Evolutionary conservation across 2,113 vertebrate genomes (phyloP), one percentile per base, ranked within the genome.

Genomic region (Petrocephalus zakoni): DNA sequence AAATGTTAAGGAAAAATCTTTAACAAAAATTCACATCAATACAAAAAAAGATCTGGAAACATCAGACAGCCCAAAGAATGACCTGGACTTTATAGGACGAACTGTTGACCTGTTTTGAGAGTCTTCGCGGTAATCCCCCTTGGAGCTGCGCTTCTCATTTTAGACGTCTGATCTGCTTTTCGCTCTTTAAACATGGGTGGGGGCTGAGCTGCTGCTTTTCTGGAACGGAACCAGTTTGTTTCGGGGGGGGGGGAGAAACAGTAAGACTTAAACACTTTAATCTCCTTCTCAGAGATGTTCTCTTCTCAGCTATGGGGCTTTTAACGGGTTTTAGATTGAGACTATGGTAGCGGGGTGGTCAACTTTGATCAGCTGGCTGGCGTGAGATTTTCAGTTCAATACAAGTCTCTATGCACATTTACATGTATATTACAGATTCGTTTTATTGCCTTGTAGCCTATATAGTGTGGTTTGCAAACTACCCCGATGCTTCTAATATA

Each of bases 301-400:
- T n/a, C n/a, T n/a, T n/a, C n/a, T n/a, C n/a, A 46, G 87, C n/a
- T 90, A 82, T 86, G 87, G 72, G 8, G 82, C 82, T 82, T 29
- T 90, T 86, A 75, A 87, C 86, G 51, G 37, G 68, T 84, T 72
- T 86, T 88, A 78, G 37, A 78, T 19, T 78, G 34, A 78, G 37
- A 19, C 15, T 42, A 42, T 42, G 42, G 42, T 42, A 42, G 42
- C 42, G 42, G 42, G 42, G 42, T 42, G 42, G 42, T 3, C 42
- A 42, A 42, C 42, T 42, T 42, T 42, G 42, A 42, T 42, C 42
- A 42, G 42, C 42, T 42, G 42, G 42, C 42, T 42, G 42, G 42
- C 42, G 42, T 42, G 42, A 42, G 42, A 42, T 42, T 42, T 42
- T 42, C 42, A n/a, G n/a, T n/a, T n/a, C n/a, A n/a, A n/a, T n/a